A percentile compares a stretch with the other conserved stretches of the same genome.
These are phyloP conservation scores for Pseudachorutes palmiensis DNA, from an alignment of 1,140 invertebrate species.

Conservation along the genomic window DNA sequence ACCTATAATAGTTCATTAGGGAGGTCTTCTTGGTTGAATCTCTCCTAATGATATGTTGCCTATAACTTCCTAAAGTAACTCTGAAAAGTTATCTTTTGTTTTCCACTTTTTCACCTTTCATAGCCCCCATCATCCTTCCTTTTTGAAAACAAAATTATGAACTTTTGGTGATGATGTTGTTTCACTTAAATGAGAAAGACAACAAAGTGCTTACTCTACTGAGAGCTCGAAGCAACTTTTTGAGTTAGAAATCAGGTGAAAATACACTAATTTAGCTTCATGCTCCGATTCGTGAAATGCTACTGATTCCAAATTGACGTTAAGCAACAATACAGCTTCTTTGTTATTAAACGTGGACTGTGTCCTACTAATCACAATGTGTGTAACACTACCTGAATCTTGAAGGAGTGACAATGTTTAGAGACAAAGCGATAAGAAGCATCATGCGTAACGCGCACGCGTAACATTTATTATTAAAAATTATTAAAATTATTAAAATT, in stretches of 20 bases:
- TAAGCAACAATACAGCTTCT: neutral
- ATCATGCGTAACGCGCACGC: too few species aligned
- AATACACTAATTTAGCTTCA: neutral
- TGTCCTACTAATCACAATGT: neutral
- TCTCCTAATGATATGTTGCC: too few species aligned
- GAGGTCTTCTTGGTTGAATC: too few species aligned
- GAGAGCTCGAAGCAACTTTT: neutral
- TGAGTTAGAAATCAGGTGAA: slow-evolving; percentile 1
- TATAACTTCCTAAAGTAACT: too few species aligned
- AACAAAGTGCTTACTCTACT: neutral
- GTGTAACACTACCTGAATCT: neutral
- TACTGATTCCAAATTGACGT: neutral
- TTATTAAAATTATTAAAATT: neutral
- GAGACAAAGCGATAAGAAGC: too few species aligned
- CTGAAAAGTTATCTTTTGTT: too few species aligned
- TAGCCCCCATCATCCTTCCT: neutral
- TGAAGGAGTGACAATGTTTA: too few species aligned
- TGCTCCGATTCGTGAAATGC: neutral
- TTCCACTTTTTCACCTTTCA: too few species aligned
- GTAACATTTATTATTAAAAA: too few species aligned
- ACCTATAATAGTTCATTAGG: too few species aligned
- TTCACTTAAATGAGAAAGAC: neutral
- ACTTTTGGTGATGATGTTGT: neutral
- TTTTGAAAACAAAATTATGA: neutral
- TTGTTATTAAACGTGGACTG: neutral